Evolutionary conservation across 1,140 invertebrate genomes (phyloP).

Genomic region (Lepidurus arcticus): DNA sequence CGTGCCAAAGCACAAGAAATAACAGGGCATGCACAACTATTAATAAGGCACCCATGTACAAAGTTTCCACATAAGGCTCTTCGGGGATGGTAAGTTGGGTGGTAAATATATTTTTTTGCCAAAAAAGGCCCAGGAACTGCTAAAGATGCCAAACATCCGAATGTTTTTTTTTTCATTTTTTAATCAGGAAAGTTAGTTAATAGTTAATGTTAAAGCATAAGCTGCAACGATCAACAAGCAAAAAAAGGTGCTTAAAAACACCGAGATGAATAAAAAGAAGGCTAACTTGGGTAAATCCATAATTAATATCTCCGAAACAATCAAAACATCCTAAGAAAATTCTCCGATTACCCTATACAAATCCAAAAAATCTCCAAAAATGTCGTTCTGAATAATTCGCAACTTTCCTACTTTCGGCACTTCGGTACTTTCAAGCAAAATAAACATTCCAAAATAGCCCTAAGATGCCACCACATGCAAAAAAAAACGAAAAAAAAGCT

Average conservation of each 20-base stretch:
- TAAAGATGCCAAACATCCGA: background rate
- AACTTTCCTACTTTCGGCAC: background rate
- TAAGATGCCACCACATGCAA: background rate
- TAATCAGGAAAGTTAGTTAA: background rate
- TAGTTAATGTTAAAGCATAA: slow-evolving; percentile 16
- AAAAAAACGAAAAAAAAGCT: background rate
- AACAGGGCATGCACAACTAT: background rate
- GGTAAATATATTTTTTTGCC: background rate
- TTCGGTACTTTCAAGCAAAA: background rate
- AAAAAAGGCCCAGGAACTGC: background rate
- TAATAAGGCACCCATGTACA: background rate
- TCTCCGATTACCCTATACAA: background rate
- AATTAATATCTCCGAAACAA: background rate
- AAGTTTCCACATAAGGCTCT: background rate
- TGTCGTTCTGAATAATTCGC: background rate
- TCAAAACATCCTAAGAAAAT: background rate
- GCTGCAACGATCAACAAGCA: slow-evolving; percentile 14
- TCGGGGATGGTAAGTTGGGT: background rate
- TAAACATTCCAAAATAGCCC: background rate
- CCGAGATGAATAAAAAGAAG: background rate
- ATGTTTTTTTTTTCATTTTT: background rate
- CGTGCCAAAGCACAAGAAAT: background rate
- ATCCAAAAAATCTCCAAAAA: background rate
- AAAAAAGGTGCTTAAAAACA: background rate
- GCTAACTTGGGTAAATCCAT: background rate